These are phyloP conservation scores for Lobophora halterata DNA, from an alignment of 2,888 invertebrate species.

Conservation along the genomic window DNA sequence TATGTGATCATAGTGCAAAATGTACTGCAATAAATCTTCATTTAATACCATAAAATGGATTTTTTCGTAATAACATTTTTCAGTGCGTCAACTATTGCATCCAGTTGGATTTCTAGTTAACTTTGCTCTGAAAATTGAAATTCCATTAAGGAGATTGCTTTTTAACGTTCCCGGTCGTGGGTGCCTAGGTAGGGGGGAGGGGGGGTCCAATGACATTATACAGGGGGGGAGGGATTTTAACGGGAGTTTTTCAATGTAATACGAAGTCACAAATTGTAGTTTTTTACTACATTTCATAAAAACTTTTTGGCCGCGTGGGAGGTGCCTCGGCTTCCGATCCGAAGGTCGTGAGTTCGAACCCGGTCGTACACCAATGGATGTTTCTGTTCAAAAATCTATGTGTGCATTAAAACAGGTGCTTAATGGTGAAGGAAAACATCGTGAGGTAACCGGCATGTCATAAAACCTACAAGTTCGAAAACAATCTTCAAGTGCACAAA, in stretches of 20 bases:
- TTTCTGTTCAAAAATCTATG: no score
- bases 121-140: constrained; percentile 74
- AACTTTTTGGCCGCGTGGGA: no score
- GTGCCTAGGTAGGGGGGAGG: constrained; percentile 19
- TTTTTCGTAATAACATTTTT: constrained; percentile 24
- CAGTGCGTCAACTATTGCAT: constrained; percentile 50
- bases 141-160: constrained; percentile 78
- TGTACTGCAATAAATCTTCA: constrained; percentile 5
- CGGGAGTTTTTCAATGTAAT: constrained; percentile 10
- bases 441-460: no score
- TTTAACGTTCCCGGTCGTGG: constrained; percentile 56
- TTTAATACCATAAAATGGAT: constrained; percentile 2
- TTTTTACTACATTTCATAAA: no score
- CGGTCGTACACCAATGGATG: no score
- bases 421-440: no score
- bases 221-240: constrained; percentile 10
- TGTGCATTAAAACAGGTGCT: no score
- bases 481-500: no score
- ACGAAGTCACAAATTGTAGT: constrained; percentile 1
- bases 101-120: constrained; percentile 70
- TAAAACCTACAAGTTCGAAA: no score
- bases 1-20: no score
- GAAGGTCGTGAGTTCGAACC: no score
- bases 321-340: no score
- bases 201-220: constrained; percentile 18